Base-by-base conservation (phyloP, 1,140 invertebrate genomes). In the Anoplophora glabripennis region DNA sequence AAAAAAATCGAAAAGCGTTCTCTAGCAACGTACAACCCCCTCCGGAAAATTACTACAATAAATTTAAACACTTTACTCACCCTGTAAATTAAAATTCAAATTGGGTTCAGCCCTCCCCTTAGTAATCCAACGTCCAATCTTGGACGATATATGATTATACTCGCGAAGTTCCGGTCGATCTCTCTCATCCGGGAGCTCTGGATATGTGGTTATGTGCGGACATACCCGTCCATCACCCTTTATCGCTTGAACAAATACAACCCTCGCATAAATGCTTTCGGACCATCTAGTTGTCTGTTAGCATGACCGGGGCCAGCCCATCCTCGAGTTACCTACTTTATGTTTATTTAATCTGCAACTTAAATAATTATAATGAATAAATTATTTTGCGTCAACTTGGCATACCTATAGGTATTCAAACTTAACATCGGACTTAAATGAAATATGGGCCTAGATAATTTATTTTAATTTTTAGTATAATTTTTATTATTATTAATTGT, bases 21-120 rank as follows among this genome's bases (percentile, higher is more conserved):
- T 52, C 11, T 52, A 38, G 33, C 52, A 28, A 33, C 44, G 52
- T 54, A 42, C 38, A 42, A 40, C 52, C 40, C 51, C 40, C 34
- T 12, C 21, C 15, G 15, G 55, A 59, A 62, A 71, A 65, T 60
- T 64, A 60, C 57, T 62, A 48, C 61, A 57, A 66, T 71, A 71
- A 71, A 71, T 71, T 71, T 63, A 63, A 66, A 67, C 66, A 59
- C 62, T 70, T 66, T 68, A 67, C 68, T 70, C 68, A 72, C 64
- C 60, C 67, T 65, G 71, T 74, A 74, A 74, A 74, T 74, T 74
- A 73, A 73, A 73, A 74, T 74, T 74, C 72, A 74, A 74, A 74
- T 74, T 74, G 72, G 71, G 66, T 67, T 61, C 66, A 55, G 63
- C 59, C 60, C 56, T 63, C 66, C 51, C 61, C 64, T 46, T 54